A percentile compares a stretch with the other conserved stretches of the same genome.
Conservation (phyloP, 2,888 invertebrate genomes). For the Dryomyza anilis region DNA sequence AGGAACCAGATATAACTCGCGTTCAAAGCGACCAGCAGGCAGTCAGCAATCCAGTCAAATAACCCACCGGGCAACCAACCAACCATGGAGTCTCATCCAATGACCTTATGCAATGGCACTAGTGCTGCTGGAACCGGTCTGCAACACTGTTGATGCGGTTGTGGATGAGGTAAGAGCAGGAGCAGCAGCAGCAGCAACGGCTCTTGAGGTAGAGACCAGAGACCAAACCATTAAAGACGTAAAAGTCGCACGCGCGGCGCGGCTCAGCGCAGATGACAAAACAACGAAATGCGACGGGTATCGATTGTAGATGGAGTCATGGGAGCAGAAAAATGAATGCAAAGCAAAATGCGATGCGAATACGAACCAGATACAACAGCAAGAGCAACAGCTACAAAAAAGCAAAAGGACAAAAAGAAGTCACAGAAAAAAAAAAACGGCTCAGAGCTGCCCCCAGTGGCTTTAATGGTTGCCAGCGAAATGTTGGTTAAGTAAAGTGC, state of each 20-base stretch:
- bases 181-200: not conserved
- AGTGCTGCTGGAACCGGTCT: conserved; percentile 8
- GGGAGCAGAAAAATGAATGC: conserved; percentile 13
- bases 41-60: not conserved
- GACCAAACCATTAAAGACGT: conserved; percentile 13
- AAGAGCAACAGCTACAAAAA: not conserved
- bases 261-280: conserved; percentile 3
- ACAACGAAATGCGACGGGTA: not conserved
- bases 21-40: not conserved
- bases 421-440: too few relatives aligned
- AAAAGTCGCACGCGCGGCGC: conserved; percentile 5
- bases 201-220: too few relatives aligned
- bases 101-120: conserved; percentile 17
- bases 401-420: too few relatives aligned
- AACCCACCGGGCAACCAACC: conserved; percentile 1
- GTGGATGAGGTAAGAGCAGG: not conserved
- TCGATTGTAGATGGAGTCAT: conserved; percentile 4
- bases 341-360: not conserved
- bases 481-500: conserved; percentile 19
- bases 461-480: not conserved
- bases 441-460: not conserved
- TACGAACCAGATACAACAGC: conserved; percentile 1
- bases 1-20: not conserved
- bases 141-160: not conserved
- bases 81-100: conserved; percentile 5